These are phyloP conservation scores for Stenichneumon culpator DNA, from an alignment of 2,888 invertebrate genomes.

Conservation along the genomic window DNA sequence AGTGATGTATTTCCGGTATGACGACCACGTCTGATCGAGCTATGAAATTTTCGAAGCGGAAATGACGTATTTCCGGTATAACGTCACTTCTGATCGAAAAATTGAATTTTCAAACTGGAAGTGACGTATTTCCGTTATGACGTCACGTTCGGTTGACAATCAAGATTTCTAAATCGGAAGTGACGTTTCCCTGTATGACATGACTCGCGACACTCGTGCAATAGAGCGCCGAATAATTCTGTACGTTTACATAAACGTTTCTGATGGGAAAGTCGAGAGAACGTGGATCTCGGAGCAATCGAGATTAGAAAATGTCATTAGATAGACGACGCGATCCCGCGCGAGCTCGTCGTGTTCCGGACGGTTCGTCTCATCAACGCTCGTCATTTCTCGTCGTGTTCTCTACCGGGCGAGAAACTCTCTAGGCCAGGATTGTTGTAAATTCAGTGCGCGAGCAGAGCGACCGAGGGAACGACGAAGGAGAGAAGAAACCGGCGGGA, in stretches of 20 bases:
- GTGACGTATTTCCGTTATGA: too few species aligned
- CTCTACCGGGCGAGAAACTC: slow-evolving; percentile 10
- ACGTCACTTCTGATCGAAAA: too few species aligned
- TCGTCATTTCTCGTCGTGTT: slow-evolving; percentile 20
- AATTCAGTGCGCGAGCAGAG: slow-evolving; percentile 52
- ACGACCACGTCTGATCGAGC: too few species aligned
- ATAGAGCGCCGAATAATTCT: slow-evolving; percentile 8
- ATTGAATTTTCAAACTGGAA: too few species aligned
- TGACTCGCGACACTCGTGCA: neutral
- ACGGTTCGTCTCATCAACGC: slow-evolving; percentile 63
- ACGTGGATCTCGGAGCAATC: slow-evolving; percentile 70
- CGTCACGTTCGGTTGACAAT: too few species aligned
- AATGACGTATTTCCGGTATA: too few species aligned
- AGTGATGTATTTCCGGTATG: too few species aligned
- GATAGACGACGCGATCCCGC: slow-evolving; percentile 41
- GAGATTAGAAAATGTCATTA: slow-evolving; percentile 83
- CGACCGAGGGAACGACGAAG: slow-evolving; percentile 39
- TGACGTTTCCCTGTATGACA: too few species aligned
- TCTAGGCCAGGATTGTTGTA: slow-evolving; percentile 42
- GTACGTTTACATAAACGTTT: neutral
- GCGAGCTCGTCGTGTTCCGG: slow-evolving; percentile 34
- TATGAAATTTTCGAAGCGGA: too few species aligned
- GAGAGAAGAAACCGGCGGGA: slow-evolving; percentile 25
- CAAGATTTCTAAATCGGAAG: too few species aligned
- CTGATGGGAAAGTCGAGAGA: neutral